Conservation (phyloP, 1,140 invertebrate species). For the Temnothorax longispinosus region DNA sequence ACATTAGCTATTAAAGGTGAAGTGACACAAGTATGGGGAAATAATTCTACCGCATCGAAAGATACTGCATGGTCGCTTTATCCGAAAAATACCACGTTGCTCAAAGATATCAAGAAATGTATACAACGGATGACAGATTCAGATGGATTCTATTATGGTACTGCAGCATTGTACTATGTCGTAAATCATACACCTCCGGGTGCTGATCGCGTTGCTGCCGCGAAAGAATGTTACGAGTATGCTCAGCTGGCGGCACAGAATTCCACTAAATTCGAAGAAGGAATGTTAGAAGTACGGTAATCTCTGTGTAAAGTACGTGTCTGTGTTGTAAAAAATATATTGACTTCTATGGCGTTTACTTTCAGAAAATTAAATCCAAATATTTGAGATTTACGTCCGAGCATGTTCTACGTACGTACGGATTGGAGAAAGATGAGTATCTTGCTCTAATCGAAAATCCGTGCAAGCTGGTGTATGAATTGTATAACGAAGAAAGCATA, state of each 20-base stretch:
- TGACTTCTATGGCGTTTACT: not conserved
- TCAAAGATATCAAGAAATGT: slow-evolving; percentile 82
- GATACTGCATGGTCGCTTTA: slow-evolving; percentile 75
- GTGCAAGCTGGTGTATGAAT: slow-evolving; percentile 76
- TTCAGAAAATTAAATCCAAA: slow-evolving; percentile 79
- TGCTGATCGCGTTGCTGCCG: slow-evolving; percentile 83
- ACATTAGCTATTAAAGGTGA: slow-evolving; percentile 81
- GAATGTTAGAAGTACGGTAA: slow-evolving; percentile 66
- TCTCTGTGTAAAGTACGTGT: not conserved
- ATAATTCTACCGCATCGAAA: slow-evolving; percentile 53
- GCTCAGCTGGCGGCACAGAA: slow-evolving; percentile 67
- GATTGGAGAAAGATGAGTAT: slow-evolving; percentile 80
- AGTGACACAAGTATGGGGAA: slow-evolving; percentile 70
- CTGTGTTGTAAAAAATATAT: slow-evolving; percentile 17
- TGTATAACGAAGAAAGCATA: slow-evolving; percentile 84
- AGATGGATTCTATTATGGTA: slow-evolving; percentile 77
- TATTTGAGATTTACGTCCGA: slow-evolving; percentile 81
- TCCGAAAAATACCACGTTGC: slow-evolving; percentile 74
- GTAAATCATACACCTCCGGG: slow-evolving; percentile 83
- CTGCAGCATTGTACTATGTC: slow-evolving; percentile 82
- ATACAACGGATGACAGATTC: slow-evolving; percentile 78
- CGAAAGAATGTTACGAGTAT: slow-evolving; percentile 80
- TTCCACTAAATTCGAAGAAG: slow-evolving; percentile 59
- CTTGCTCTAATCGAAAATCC: slow-evolving; percentile 78
- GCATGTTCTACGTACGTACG: slow-evolving; percentile 81